These are phyloP conservation scores for Parotia lawesii DNA, from an alignment of 2,113 vertebrate species.

Conservation along the genomic window DNA sequence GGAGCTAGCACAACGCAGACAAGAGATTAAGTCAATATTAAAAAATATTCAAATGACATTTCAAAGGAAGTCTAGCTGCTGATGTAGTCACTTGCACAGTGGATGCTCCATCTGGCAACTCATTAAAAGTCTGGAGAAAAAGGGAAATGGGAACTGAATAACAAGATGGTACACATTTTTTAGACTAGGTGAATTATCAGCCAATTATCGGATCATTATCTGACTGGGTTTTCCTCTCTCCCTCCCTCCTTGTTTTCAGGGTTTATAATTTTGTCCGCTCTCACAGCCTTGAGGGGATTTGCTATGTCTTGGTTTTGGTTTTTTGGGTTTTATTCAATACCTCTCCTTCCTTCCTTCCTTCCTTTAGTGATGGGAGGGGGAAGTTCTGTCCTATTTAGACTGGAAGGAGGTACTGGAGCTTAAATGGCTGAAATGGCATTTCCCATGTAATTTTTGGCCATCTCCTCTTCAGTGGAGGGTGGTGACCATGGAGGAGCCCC, in stretches of 20 bases:
- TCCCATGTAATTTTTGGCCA: background rate
- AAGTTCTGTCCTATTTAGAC: background rate
- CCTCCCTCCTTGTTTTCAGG: background rate
- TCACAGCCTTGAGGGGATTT: background rate
- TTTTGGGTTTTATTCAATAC: background rate
- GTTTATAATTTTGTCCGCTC: background rate
- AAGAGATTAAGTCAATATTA: background rate
- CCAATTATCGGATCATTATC: background rate
- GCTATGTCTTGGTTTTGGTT: background rate
- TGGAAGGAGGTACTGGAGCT: background rate
- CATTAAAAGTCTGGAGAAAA: background rate
- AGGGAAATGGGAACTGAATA: background rate
- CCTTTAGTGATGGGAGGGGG: background rate
- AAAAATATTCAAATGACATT: background rate
- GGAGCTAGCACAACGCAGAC: background rate
- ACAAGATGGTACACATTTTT: background rate
- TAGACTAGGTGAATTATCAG: background rate
- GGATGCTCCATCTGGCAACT: background rate
- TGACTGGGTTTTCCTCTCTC: background rate
- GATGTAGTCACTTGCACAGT: background rate
- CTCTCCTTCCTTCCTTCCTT: background rate
- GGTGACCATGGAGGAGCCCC: accelerated
- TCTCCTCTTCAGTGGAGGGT: background rate
- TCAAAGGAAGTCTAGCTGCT: background rate
- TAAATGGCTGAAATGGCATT: background rate